These are phyloP conservation scores for Asteroscopus sphinx DNA, from an alignment of 2,888 invertebrate genomes.

Conservation along the genomic window DNA sequence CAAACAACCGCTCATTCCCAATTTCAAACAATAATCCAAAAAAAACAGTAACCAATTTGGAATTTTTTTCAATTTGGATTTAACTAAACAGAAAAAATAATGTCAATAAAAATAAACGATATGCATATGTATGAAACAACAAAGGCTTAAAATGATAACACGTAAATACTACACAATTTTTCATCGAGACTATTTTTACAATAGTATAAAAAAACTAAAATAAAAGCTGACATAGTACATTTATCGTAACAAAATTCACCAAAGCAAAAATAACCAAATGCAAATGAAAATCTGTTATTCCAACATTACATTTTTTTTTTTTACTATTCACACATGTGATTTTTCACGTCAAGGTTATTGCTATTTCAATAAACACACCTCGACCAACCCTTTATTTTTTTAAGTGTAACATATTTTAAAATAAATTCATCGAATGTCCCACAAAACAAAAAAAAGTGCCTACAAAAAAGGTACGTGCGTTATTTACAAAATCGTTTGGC, in stretches of 20 bases:
- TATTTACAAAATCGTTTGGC: slow-evolving; percentile 39
- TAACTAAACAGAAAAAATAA: too few relatives aligned
- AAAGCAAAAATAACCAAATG: slow-evolving; percentile 10
- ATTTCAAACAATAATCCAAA: too few relatives aligned
- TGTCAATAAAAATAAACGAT: too few relatives aligned
- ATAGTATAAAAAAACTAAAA: not conserved
- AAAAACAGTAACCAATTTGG: too few relatives aligned
- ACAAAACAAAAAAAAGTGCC: slow-evolving; percentile 27
- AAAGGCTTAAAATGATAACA: too few relatives aligned
- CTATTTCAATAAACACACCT: slow-evolving; percentile 27
- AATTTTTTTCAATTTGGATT: too few relatives aligned
- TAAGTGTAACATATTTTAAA: slow-evolving; percentile 10
- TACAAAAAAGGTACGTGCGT: slow-evolving; percentile 40
- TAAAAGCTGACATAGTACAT: not conserved
- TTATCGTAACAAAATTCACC: slow-evolving; percentile 7
- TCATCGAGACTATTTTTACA: not conserved
- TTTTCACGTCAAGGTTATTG: slow-evolving; percentile 1
- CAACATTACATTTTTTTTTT: slow-evolving; percentile 5
- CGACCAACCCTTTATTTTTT: slow-evolving; percentile 2
- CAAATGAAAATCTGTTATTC: slow-evolving; percentile 16
- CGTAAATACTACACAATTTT: not conserved
- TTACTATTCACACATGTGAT: slow-evolving; percentile 7
- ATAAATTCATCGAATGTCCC: slow-evolving; percentile 16
- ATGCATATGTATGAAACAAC: too few relatives aligned
- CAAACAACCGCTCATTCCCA: too few relatives aligned